Conservation (phyloP, 2,888 invertebrate species). For the Leuctra nigra region DNA sequence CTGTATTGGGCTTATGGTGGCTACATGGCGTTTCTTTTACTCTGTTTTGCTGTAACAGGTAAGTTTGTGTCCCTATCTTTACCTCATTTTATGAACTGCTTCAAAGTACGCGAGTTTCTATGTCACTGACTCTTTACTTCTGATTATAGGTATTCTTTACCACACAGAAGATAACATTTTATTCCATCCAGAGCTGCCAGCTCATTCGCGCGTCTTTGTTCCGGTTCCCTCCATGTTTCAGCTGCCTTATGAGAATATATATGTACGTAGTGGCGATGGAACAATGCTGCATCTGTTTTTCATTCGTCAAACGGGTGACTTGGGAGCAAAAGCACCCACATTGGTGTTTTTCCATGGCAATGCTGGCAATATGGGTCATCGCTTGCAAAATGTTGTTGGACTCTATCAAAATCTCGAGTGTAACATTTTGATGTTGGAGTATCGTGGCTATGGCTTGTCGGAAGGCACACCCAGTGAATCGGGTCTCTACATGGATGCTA, state of each 20-base stretch:
- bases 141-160: conserved; percentile 64
- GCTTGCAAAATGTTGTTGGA: conserved; percentile 81
- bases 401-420: conserved; percentile 74
- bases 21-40: conserved; percentile 59
- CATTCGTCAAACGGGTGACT: conserved; percentile 63
- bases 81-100: no score
- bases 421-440: conserved; percentile 90
- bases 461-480: conserved; percentile 81
- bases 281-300: conserved; percentile 74
- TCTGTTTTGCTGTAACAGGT: conserved; percentile 67
- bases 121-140: neutral
- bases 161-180: conserved; percentile 78
- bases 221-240: conserved; percentile 80
- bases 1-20: conserved; percentile 82
- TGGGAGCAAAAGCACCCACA: conserved; percentile 67
- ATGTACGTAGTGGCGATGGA: conserved; percentile 68
- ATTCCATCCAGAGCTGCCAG: conserved; percentile 85
- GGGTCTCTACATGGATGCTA: conserved; percentile 82
- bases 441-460: conserved; percentile 89
- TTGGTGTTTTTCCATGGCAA: conserved; percentile 92
- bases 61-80: no score
- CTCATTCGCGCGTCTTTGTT: conserved; percentile 81
- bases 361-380: conserved; percentile 95
- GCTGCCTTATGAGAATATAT: conserved; percentile 79
- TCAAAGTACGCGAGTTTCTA: no score